Base-by-base conservation (phyloP, 2,797 vertebrate species). In the Schizopygopsis malacanthus region DNA sequence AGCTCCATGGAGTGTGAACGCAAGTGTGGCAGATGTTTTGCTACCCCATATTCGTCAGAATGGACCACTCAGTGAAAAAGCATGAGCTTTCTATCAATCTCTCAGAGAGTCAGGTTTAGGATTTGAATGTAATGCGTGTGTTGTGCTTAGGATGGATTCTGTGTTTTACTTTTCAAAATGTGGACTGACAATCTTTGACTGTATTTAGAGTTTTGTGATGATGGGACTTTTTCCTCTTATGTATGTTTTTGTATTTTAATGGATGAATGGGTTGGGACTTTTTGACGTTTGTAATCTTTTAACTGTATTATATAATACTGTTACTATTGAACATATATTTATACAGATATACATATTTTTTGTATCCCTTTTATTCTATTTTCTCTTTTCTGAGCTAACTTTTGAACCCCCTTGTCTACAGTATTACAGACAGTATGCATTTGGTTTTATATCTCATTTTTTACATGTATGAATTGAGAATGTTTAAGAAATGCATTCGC, bases 401-500 rank as follows among this genome's bases (percentile, higher is more conserved):
- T 94, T 94, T 87, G 92, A 93, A 95, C 87, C 87, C 90, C 87
- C 87, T 87, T 93, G 91, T 94, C 93, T 94, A 92, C 95, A 95
- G 94, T 95, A 95, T 95, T 95, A 95, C 92, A 92, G 91, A 91
- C 91, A 86, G 92, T 93, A 93, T 94, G 90, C 89, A 93, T 94
- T 93, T 93, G 93, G 92, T 96, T 93, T 92, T 92, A 90, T 94
- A 94, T 94, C 94, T 96, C 93, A 93, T 97, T 96, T 94, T 98
- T 98, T 98, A 96, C 95, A 91, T 94, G 96, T 97, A 95, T 97
- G 96, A 96, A 95, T 93, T 95, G 95, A 97, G 93, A 96, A 95
- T 96, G 95, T 96, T 72, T 82, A 82, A 95, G 94, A 91, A 94
- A 94, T 96, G 95, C 96, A 96, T 97, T 96, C 94, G 95, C 96